Evolutionary conservation across 2,888 invertebrate genomes (phyloP), one percentile per base, ranked within the genome.

Genomic region (Lasioglossum oenotherae): DNA sequence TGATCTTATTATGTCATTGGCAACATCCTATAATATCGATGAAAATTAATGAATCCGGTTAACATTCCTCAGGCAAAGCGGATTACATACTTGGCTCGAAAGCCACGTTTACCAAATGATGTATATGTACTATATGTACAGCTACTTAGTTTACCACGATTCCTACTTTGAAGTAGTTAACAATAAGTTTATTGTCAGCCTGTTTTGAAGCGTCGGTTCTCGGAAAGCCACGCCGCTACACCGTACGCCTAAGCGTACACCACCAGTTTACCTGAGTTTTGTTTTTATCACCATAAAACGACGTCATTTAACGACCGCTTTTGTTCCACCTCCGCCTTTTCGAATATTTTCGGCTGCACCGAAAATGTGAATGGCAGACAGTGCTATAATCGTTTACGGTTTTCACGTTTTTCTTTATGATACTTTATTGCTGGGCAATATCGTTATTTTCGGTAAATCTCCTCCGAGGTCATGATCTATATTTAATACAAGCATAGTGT

Each of bases 241-340:
- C 16, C 16, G 14, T 31, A 31, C 31, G 31, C 5, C 6, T 16
- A 4, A 12, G 41, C 41, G 12, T 44, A 16, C 64, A 16, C 46
- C 64, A 64, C 38, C 72, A 75, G 72, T 72, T 75, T 74, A 84
- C 84, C 81, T 81, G 84, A 60, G 72, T 16, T 44, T n/a, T 38
- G 4, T 27, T 44, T n/a, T 19, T 49, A 44, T 72, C 64, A 14
- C 35, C 19, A 53, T 75, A 67, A 79, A 77, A 85, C 35, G 64
- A 23, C 27, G 41, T 10, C 27, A n/a, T 31, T 53, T 73, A 41
- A 69, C 31, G 12, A 46, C 16, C 57, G 19, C 53, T 27, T 41
- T 71, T 77, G 53, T 80, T 35, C 35, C 57, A 44, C n/a, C 41
- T 60, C 16, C 44, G n/a, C 49, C 79, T 23, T 10, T 41, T 41